Conservation (phyloP, 2,888 invertebrate species). For the Beris morrisii region DNA sequence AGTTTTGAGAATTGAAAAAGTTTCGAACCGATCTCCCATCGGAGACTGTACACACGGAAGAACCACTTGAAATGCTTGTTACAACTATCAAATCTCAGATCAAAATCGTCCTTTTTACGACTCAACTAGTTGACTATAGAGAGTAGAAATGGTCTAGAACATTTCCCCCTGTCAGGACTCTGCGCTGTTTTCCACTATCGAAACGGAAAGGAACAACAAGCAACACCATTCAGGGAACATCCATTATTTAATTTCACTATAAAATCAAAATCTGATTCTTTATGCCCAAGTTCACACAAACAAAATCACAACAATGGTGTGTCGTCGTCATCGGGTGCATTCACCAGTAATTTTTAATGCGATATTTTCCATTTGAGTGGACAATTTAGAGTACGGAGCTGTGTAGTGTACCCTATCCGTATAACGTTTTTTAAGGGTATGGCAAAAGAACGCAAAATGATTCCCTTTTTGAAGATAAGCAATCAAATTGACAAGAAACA, state of each 20-base stretch:
- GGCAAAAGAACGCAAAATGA: too few species aligned
- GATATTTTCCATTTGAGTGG: slow-evolving; percentile 44
- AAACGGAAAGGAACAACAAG: not conserved
- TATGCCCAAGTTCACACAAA: slow-evolving; percentile 36
- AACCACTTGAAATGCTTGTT: too few species aligned
- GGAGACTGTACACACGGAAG: too few species aligned
- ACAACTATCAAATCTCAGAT: too few species aligned
- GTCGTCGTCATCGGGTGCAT: slow-evolving; percentile 40
- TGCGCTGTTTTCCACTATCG: not conserved
- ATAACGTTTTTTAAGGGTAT: too few species aligned
- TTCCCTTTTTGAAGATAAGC: too few species aligned
- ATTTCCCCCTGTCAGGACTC: not conserved
- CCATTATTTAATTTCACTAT: not conserved
- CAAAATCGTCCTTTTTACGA: slow-evolving; percentile 24
- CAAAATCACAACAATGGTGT: slow-evolving; percentile 31
- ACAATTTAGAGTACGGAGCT: not conserved
- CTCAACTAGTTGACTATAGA: slow-evolving; percentile 3
- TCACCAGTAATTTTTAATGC: slow-evolving; percentile 45
- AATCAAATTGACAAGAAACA: too few species aligned
- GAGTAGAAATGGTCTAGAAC: not conserved
- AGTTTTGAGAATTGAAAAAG: not conserved
- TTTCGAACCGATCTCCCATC: slow-evolving; percentile 8
- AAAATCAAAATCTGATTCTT: slow-evolving; percentile 32
- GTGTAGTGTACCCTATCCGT: too few species aligned
- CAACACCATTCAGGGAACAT: not conserved